A percentile compares a stretch with the other conserved stretches of the same genome.
Conservation (phyloP, 1,140 invertebrate genomes). For the Condylostylus longicornis region DNA sequence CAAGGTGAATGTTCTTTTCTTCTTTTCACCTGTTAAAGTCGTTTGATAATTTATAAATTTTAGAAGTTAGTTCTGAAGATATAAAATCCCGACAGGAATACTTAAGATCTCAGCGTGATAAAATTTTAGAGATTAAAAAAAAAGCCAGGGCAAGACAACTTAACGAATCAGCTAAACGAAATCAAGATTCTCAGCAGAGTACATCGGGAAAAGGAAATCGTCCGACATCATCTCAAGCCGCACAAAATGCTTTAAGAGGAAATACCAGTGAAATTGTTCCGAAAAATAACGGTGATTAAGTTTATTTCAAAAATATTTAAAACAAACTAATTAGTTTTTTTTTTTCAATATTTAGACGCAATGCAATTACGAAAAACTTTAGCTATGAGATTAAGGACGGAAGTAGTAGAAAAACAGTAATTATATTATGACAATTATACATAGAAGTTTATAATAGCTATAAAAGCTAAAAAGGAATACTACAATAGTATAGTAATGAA, state of each 20-base stretch:
- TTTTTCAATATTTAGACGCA: conserved; percentile 34
- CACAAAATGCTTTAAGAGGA: conserved; percentile 41
- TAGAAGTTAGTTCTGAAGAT: conserved; percentile 43
- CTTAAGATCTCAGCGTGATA: conserved; percentile 72
- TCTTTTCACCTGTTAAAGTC: background rate
- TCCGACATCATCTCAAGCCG: conserved; percentile 53
- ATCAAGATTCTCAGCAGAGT: conserved; percentile 6
- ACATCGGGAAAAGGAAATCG: conserved; percentile 23
- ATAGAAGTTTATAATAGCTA: too few relatives aligned
- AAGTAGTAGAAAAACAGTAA: conserved; percentile 46
- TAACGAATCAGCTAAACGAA: conserved; percentile 34
- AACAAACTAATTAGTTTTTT: too few relatives aligned
- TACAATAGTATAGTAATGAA: too few relatives aligned
- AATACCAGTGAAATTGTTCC: conserved; percentile 26
- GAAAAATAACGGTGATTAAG: too few relatives aligned
- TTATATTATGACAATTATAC: too few relatives aligned
- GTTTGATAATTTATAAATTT: background rate
- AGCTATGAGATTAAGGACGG: conserved; percentile 64
- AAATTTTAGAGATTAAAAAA: conserved; percentile 74
- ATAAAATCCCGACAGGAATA: conserved; percentile 69
- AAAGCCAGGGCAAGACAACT: conserved; percentile 66
- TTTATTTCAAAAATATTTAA: too few relatives aligned
- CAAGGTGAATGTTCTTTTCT: conserved; percentile 10
- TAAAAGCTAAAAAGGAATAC: too few relatives aligned
- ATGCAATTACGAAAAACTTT: conserved; percentile 66